Base-by-base conservation (phyloP, 2,797 vertebrate species). In the Danio jaintianensis region DNA sequence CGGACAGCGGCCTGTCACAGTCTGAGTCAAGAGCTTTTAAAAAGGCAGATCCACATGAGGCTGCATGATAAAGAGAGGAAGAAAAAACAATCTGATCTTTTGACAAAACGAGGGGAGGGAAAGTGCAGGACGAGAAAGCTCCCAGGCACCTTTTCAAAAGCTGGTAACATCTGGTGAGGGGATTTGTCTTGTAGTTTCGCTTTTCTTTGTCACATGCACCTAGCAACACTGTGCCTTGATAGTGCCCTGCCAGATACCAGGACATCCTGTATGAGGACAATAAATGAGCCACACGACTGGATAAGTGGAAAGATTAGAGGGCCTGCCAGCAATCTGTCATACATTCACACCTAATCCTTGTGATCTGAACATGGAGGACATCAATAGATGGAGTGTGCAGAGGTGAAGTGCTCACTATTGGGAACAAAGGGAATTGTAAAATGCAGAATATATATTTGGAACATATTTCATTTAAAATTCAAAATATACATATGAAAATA, bases 231-330 rank as follows among this genome's bases (percentile, higher is more conserved):
- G 52, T 66, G 73, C 82, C 78, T 40, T 40, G 64, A 69, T 68
- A 70, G 59, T 56, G 59, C 67, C 71, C 88, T 89, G 64, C 76
- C 87, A 88, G 91, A 91, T 85, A 92, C 90, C 92, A 93, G 92
- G 91, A 94, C 91, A 94, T 95, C 93, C 93, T 93, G 92, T 89
- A 92, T 82, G 82, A 82, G 84, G 82, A 87, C 83, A 86, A 84
- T 59, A 55, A 59, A 58, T 71, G 63, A 84, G 78, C 47, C 81
- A 71, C 79, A 78, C 20, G 42, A 76, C 81, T 82, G 74, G 74
- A 82, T 78, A 76, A 84, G 43, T 70, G 69, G 78, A 67, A 71
- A 63, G 73, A 80, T 70, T 20, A 71, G 53, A 72, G 63, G 45
- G 73, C 62, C 52, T 50, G 48, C 63, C 29, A 63, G 56, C 29